Conservation (phyloP, 2,113 vertebrate genomes). For the Ia io region DNA sequence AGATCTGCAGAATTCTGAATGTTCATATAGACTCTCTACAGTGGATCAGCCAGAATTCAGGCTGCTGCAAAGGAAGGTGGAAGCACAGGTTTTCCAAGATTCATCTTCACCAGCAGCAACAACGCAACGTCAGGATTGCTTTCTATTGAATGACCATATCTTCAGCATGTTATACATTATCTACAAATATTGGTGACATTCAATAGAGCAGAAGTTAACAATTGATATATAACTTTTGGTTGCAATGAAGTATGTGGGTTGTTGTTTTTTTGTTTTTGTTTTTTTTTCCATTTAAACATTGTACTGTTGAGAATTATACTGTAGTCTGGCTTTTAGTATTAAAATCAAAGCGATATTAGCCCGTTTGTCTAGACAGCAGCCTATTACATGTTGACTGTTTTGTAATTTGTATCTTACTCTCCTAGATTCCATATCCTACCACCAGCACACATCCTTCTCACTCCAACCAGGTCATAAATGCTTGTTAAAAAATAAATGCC, state of each 20-base stretch:
- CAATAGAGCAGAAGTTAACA: slow-evolving; percentile 60
- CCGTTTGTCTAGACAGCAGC: not conserved
- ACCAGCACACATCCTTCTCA: not conserved
- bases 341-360: slow-evolving; percentile 19
- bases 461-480: not conserved
- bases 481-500: not conserved
- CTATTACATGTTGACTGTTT: not conserved
- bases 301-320: not conserved
- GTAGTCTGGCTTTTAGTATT: slow-evolving; percentile 6
- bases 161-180: slow-evolving; percentile 4
- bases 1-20: slow-evolving; percentile 94
- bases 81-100: slow-evolving; percentile 90
- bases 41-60: slow-evolving; percentile 92
- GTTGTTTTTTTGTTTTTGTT: not conserved
- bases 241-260: not conserved
- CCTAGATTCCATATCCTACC: not conserved
- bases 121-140: slow-evolving; percentile 85
- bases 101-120: slow-evolving; percentile 88
- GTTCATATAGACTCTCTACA: slow-evolving; percentile 93
- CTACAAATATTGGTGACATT: not conserved
- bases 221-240: slow-evolving; percentile 29
- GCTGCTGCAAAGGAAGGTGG: slow-evolving; percentile 91
- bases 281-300: slow-evolving; percentile 18
- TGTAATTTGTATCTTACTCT: not conserved
- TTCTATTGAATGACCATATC: slow-evolving; percentile 81